Conservation (phyloP, 2,113 vertebrate genomes). For the Burhinus bistriatus region DNA sequence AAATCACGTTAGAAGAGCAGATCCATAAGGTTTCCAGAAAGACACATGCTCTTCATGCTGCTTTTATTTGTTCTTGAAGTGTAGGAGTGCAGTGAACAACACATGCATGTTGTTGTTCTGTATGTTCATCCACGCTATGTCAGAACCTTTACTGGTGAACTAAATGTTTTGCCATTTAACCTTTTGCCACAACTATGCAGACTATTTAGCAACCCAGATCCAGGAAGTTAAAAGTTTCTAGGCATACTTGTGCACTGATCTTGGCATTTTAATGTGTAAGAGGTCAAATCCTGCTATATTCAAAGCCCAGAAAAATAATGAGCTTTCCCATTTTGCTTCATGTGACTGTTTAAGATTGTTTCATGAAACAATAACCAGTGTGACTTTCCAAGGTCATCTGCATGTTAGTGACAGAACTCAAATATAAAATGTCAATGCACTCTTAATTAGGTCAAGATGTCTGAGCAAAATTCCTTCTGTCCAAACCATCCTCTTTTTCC, state of each 20-base stretch:
- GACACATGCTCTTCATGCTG: neutral
- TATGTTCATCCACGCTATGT: neutral
- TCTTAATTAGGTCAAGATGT: conserved; percentile 62
- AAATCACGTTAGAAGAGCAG: neutral
- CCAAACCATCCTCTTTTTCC: neutral
- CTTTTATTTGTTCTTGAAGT: neutral
- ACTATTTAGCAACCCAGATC: neutral
- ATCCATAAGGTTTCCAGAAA: neutral
- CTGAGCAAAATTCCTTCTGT: conserved; percentile 41
- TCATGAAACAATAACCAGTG: conserved; percentile 46
- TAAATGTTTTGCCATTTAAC: neutral
- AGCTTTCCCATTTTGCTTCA: neutral
- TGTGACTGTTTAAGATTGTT: neutral
- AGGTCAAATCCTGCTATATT: neutral
- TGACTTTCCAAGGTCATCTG: conserved; percentile 37
- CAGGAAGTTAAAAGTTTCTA: neutral
- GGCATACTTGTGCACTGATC: neutral
- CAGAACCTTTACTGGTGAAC: neutral
- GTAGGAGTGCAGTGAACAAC: neutral
- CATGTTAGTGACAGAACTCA: conserved; percentile 34
- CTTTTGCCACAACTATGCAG: conserved; percentile 25
- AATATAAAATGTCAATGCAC: conserved; percentile 56
- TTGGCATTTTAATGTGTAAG: neutral
- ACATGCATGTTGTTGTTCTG: neutral
- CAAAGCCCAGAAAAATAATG: conserved; percentile 15